Conservation (phyloP, 1,140 invertebrate species). For the Drosophila triauraria region DNA sequence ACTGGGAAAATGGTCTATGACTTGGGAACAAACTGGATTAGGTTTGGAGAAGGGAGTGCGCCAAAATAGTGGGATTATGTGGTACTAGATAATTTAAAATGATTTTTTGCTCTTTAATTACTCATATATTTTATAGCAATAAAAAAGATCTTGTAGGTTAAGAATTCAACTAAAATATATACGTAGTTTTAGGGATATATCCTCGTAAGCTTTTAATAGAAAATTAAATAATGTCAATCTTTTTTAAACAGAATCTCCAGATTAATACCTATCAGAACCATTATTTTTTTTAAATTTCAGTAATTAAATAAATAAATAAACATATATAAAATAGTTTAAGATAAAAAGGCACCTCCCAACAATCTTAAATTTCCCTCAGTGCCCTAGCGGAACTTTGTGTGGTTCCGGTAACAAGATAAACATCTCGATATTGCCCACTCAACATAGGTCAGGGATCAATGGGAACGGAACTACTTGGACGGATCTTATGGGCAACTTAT, state of each 20-base stretch:
- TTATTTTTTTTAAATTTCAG: not conserved
- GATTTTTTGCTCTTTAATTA: no score
- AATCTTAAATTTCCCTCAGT: constrained; percentile 3
- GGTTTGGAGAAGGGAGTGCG: not conserved
- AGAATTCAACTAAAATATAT: not conserved
- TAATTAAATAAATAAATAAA: not conserved
- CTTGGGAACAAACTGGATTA: not conserved
- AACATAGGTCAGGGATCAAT: constrained; percentile 44
- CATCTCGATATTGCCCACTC: constrained; percentile 37
- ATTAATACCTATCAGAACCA: no score
- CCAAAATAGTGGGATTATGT: no score
- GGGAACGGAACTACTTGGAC: constrained; percentile 8
- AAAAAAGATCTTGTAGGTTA: not conserved
- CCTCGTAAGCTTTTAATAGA: not conserved
- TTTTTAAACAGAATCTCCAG: no score
- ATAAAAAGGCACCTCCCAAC: no score
- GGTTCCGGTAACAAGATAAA: constrained; percentile 44
- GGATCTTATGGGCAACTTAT: constrained; percentile 38
- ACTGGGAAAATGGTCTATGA: constrained; percentile 7
- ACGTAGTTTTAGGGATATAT: no score
- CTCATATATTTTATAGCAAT: no score
- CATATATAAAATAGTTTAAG: not conserved
- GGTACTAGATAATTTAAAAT: no score
- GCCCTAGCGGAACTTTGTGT: constrained; percentile 7
- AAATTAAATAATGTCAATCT: no score